Percentiles rank a stretch among this genome's conserved stretches.
Conservation (phyloP, 2,113 vertebrate species). For the Etheostoma cragini region DNA sequence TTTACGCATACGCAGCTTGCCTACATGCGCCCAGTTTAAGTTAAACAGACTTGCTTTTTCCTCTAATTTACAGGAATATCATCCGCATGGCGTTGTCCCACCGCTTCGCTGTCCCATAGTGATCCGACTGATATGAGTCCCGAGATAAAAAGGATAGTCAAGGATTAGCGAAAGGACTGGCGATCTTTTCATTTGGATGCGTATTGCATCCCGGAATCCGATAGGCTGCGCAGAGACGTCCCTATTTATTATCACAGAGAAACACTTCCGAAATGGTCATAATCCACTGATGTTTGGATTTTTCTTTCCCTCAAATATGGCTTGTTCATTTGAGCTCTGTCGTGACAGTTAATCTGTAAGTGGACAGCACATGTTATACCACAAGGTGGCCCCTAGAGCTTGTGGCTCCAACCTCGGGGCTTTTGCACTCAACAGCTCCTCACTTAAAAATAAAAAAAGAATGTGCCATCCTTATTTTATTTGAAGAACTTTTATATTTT, state of each 20-base stretch:
- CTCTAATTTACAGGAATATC: constrained; percentile 71
- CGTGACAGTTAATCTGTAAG: constrained; percentile 75
- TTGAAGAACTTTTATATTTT: background rate
- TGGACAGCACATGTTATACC: constrained; percentile 56
- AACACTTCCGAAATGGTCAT: constrained; percentile 80
- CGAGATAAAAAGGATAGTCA: constrained; percentile 93
- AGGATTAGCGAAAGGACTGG: constrained; percentile 91
- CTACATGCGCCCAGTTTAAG: constrained; percentile 71
- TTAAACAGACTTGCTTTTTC: constrained; percentile 60
- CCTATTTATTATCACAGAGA: constrained; percentile 78
- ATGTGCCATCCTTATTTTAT: background rate
- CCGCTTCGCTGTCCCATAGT: constrained; percentile 80
- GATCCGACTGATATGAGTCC: constrained; percentile 87
- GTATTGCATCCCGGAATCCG: constrained; percentile 88
- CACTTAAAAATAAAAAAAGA: background rate
- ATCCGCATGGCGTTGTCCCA: constrained; percentile 77
- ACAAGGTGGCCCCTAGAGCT: constrained; percentile 73
- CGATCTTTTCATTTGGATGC: constrained; percentile 91
- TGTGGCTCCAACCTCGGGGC: constrained; percentile 4
- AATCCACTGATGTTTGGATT: constrained; percentile 77
- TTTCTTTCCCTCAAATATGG: constrained; percentile 69
- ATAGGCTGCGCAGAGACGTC: constrained; percentile 79
- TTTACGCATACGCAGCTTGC: constrained; percentile 71
- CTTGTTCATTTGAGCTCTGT: constrained; percentile 76
- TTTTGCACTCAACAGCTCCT: constrained; percentile 23